Base-by-base conservation (phyloP, 2,797 vertebrate species). In the Lagodon rhomboides region DNA sequence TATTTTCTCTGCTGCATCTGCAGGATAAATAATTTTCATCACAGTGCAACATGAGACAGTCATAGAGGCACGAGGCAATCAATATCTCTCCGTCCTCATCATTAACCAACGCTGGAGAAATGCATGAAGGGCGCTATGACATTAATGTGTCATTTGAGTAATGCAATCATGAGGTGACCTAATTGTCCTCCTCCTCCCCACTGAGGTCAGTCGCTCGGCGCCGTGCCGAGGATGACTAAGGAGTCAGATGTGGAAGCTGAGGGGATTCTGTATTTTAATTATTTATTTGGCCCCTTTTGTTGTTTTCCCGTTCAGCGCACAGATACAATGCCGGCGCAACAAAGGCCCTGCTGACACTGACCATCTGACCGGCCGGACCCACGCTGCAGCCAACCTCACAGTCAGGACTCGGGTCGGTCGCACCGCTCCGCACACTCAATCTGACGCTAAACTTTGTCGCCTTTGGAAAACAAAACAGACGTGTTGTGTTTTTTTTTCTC, bases 281-380 rank as follows among this genome's bases (percentile, higher is more conserved):
- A 95, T 94, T 94, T 90, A 95, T 95, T 93, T 92, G 77, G 85
- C 75, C 83, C 83, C 87, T 91, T 91, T 90, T 93, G 90, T 90
- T 91, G 77, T 94, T 95, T 94, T 93, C 92, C 92, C 81, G 88
- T 93, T 90, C 91, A 89, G 51, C 89, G 91, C 92, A 93, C 92
- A 90, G 73, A 91, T 91, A 94, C 93, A 94, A 95, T 94, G 89
- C 61, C 69, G 85, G 73, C 61, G 17, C 60, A 89, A 94, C 94
- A 94, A 95, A 95, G 85, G 90, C 77, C 81, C 82, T 82, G 90
- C 92, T 94, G 93, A 93, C 92, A 92, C 92, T 93, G 92, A 91
- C 94, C 91, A 91, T 93, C 92, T 91, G 92, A 93, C 93, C 92
- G 65, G 65, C 83, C 87, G 77, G 87, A 91, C 87, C 84, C 85